Conservation (phyloP, 2,888 invertebrate species). For the Ichneumon xanthorius region DNA sequence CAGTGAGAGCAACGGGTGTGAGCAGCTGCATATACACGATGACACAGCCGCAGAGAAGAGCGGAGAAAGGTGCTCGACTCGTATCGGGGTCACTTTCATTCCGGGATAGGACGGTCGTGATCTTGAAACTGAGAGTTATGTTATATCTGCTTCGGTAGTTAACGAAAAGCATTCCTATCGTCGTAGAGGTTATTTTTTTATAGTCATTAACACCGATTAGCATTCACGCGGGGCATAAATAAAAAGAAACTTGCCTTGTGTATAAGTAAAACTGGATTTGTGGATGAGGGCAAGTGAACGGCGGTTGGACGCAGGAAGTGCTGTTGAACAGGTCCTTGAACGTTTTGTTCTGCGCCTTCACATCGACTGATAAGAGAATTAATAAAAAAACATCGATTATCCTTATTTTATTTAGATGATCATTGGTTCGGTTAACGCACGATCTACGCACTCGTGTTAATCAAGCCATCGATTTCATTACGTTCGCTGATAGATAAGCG, state of each 20-base stretch:
- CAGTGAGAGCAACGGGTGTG: conserved; percentile 54
- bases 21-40: conserved; percentile 41
- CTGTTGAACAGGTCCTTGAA: conserved; percentile 91
- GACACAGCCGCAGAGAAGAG: conserved; percentile 39
- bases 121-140: conserved; percentile 83
- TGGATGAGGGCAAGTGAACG: conserved; percentile 93
- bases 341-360: conserved; percentile 84
- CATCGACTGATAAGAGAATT: conserved; percentile 73
- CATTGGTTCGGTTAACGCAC: neutral
- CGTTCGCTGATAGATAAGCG: neutral
- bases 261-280: conserved; percentile 93
- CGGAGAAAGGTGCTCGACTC: conserved; percentile 81
- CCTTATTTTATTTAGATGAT: neutral
- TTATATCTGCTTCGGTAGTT: conserved; percentile 14
- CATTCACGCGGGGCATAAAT: conserved; percentile 3
- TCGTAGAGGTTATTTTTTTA: neutral
- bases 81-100: conserved; percentile 84
- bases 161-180: neutral
- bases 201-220: neutral
- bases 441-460: neutral
- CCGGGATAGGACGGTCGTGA: conserved; percentile 82
- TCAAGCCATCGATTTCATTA: neutral
- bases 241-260: conserved; percentile 87
- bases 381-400: neutral
- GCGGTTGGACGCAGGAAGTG: conserved; percentile 92